A percentile compares a stretch with the other conserved stretches of the same genome.
Conservation (phyloP, 2,113 vertebrate genomes). For the Sitta europaea region DNA sequence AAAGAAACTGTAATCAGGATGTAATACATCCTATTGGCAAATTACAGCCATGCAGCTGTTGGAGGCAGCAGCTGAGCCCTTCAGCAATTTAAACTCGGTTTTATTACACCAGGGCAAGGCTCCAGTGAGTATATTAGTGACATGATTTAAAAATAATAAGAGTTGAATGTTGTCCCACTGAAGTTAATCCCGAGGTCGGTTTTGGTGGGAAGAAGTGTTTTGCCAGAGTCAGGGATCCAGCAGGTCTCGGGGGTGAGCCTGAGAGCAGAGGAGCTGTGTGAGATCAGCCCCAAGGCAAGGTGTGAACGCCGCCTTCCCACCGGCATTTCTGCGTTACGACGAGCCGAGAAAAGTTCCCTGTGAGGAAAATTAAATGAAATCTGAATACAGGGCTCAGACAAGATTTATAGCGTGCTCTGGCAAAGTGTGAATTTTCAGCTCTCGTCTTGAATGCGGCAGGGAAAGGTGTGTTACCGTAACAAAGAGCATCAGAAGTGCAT, state of each 20-base stretch:
- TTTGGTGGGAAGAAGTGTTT: neutral
- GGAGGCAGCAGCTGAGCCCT: slow-evolving; percentile 22
- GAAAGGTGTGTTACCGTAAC: neutral
- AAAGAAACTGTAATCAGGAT: slow-evolving; percentile 49
- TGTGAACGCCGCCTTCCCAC: neutral
- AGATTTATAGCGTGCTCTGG: neutral
- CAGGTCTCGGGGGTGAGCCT: neutral
- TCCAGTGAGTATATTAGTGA: neutral
- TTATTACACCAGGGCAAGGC: slow-evolving; percentile 7
- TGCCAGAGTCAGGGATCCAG: neutral
- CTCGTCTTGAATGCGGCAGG: fast-evolving
- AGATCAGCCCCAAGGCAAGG: neutral
- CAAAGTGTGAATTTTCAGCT: neutral
- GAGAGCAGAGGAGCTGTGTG: neutral
- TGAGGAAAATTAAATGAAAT: neutral
- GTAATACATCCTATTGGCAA: slow-evolving; percentile 54
- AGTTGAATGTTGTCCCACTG: neutral
- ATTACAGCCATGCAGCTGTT: slow-evolving; percentile 37
- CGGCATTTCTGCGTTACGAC: neutral
- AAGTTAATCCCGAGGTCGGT: neutral
- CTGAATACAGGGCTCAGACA: neutral
- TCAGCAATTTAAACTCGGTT: neutral
- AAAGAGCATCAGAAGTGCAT: neutral
- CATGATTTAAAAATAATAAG: neutral
- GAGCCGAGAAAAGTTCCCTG: fast-evolving